These are phyloP conservation scores for Phoenicopterus ruber DNA, from an alignment of 2,113 vertebrate genomes.

Conservation along the genomic window DNA sequence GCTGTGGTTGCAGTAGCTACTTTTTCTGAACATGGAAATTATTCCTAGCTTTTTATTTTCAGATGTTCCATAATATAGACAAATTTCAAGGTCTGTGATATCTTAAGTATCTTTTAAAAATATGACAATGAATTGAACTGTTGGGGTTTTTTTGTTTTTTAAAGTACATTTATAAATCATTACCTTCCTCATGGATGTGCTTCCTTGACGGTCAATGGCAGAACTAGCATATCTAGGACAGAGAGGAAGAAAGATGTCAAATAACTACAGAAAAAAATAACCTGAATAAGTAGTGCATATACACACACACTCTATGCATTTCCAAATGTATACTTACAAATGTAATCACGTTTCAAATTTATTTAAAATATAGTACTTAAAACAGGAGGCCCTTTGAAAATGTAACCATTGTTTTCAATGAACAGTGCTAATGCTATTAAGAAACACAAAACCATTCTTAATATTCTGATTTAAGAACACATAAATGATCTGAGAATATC, in stretches of 20 bases:
- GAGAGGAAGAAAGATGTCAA: constrained; percentile 12
- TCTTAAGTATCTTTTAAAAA: neutral
- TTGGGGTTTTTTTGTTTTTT: neutral
- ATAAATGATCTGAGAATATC: neutral
- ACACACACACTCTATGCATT: neutral
- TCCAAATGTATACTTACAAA: neutral
- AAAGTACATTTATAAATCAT: neutral
- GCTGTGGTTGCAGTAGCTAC: neutral
- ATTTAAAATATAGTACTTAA: neutral
- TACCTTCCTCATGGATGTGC: constrained; percentile 88
- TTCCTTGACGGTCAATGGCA: constrained; percentile 80
- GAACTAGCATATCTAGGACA: constrained; percentile 81
- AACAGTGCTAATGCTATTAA: neutral
- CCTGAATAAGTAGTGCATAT: neutral
- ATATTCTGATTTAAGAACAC: neutral
- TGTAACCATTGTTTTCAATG: neutral
- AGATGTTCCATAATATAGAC: neutral
- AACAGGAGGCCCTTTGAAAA: neutral
- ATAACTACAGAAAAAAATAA: neutral
- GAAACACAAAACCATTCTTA: neutral
- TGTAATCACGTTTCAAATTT: neutral
- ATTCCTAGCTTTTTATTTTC: neutral
- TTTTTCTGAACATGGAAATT: neutral
- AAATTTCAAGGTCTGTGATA: neutral
- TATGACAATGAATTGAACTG: neutral